Evolutionary conservation across 2,113 vertebrate genomes (phyloP), one percentile per base, ranked within the genome.

Genomic region (Octodon degus): DNA sequence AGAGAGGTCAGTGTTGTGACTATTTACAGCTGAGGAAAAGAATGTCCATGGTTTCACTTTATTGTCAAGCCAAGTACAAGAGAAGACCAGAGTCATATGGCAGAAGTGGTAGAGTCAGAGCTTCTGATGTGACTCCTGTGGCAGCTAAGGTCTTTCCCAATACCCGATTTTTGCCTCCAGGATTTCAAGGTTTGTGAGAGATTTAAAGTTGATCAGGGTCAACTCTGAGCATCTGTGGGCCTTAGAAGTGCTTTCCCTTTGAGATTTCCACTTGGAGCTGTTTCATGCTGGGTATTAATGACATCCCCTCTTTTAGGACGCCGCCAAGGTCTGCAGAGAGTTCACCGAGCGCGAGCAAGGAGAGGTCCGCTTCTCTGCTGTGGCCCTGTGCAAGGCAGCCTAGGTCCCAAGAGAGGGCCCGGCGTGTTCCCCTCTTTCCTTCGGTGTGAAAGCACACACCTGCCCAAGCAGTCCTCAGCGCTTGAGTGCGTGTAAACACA

Each of bases 351-450:
- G 99, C 8, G 99, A 99, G 97, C 98, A 99, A 94, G 99, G 99
- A 25, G 99, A 99, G 95, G 99, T 99, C 55, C 99, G 99, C 68
- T 99, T 99, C 98, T 99, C 99, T 7, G 99, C 99, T 0, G 99
- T 99, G 98, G 99, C 99, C 47, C 98, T 99, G 30, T 99, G 99
- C 98, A 99, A 99, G 91, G 98, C 98, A 94, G 99, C 98, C 87
- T 99, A 97, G 86, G 83, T 32, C 92, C 92, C 17, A 9, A 1
- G 37, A 34, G 81, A 89, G 65, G 62, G 25, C 37, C 47, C 58
- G 0, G 91, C 86, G 7, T 12, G 37, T 5, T 17, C 43, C 91
- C 82, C 53, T 24, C 53, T 30, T 32, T 14, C 94, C 92, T 67
- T 40, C 93, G 86, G 37, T 96, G 74, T 96, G 97, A 97, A 90